Evolutionary conservation across 2,113 vertebrate genomes (phyloP).

Genomic region (Desmodus rotundus): DNA sequence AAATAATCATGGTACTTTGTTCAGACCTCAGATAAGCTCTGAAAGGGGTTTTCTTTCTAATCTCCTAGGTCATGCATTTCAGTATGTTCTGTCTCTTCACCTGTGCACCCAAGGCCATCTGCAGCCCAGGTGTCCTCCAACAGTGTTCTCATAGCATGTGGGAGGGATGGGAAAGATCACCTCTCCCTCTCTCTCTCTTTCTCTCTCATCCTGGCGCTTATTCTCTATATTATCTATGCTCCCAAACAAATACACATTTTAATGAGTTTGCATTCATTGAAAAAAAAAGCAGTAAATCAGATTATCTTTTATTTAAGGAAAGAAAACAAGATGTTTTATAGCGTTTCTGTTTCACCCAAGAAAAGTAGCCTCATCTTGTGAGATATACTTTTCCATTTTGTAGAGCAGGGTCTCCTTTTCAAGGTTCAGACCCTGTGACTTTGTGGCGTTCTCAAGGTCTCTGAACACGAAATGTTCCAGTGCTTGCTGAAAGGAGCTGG

Average conservation of each 20-base stretch:
- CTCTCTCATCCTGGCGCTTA: neutral
- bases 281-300: neutral
- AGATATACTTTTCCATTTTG: neutral
- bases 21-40: neutral
- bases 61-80: neutral
- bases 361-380: neutral
- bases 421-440: neutral
- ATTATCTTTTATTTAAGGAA: conserved; percentile 21
- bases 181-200: neutral
- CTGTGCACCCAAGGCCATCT: neutral
- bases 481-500: neutral
- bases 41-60: neutral
- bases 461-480: neutral
- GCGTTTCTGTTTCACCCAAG: neutral
- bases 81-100: neutral
- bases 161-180: neutral
- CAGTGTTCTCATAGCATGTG: neutral
- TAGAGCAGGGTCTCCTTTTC: conserved; percentile 8
- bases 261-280: neutral
- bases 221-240: neutral
- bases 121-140: neutral
- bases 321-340: neutral
- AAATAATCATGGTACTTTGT: neutral
- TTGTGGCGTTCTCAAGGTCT: neutral
- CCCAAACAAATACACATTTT: neutral